Conservation (phyloP, 2,797 vertebrate genomes). For the Tiaroga cobitis region DNA sequence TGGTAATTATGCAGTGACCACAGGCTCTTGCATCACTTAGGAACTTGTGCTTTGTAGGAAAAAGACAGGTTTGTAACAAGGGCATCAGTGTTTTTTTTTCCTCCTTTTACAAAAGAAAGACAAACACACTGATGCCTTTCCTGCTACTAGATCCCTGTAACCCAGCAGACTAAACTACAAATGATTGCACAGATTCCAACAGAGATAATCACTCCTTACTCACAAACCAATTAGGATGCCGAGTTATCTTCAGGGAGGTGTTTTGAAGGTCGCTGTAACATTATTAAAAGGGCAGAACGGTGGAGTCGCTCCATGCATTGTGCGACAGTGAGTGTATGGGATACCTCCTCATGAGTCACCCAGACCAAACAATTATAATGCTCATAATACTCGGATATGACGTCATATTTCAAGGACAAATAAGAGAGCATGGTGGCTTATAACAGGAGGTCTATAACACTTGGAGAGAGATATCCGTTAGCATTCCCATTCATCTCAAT, state of each 20-base stretch:
- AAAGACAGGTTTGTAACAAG: conserved; percentile 34
- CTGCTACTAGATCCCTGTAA: conserved; percentile 14
- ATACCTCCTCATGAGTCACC: conserved; percentile 62
- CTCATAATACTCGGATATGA: conserved; percentile 73
- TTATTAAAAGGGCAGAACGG: conserved; percentile 14
- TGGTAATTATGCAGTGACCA: conserved; percentile 40
- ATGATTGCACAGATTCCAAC: conserved; percentile 23
- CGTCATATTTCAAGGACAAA: conserved; percentile 63
- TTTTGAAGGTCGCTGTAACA: conserved; percentile 34
- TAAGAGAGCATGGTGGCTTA: conserved; percentile 65
- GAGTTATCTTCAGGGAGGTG: conserved; percentile 43
- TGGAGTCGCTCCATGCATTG: not conserved
- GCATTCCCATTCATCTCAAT: not conserved
- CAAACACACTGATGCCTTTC: conserved; percentile 1
- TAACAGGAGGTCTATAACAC: conserved; percentile 43
- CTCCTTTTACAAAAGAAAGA: not conserved
- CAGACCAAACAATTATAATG: conserved; percentile 54
- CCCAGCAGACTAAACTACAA: conserved; percentile 9
- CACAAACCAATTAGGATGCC: conserved; percentile 11
- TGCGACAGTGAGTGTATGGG: conserved; percentile 4
- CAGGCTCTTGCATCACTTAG: conserved; percentile 53
- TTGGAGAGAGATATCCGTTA: not conserved
- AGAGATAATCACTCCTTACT: conserved; percentile 23
- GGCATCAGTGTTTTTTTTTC: not conserved
- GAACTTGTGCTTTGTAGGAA: conserved; percentile 45